phyloP scores from a whole-genome alignment of 23 tunicate genomes.

The Oikopleura dioica region DNA sequence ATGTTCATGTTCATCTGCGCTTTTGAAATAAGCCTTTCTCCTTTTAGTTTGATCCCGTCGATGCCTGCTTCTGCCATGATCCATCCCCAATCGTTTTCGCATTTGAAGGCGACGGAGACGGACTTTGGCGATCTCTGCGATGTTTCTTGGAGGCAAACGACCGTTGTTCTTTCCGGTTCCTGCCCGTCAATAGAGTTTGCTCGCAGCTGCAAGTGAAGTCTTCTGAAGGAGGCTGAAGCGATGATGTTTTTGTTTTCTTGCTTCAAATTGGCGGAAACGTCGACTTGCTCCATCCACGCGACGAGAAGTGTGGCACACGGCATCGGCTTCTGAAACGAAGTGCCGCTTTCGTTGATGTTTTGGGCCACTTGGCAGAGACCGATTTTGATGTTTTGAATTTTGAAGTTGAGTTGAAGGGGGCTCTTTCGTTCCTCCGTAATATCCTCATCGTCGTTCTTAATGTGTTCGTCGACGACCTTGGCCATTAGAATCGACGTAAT shows the following conservation, averaged over 20 bases:
- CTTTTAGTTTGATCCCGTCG: slow-evolving; percentile 21
- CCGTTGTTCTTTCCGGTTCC: neutral
- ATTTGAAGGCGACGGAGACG: slow-evolving; percentile 4
- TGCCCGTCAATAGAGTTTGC: slow-evolving; percentile 8
- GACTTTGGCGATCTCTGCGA: slow-evolving; percentile 33
- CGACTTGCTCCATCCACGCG: slow-evolving; percentile 4
- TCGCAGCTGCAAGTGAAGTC: neutral
- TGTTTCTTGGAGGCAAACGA: neutral
- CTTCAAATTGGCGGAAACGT: neutral
- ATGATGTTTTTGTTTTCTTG: neutral
- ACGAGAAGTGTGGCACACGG: slow-evolving; percentile 1
- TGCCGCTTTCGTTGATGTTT: neutral
- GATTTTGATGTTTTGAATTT: neutral
- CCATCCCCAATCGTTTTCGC: slow-evolving; percentile 64
- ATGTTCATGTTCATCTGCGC: neutral
- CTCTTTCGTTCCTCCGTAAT: neutral
- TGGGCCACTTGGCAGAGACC: neutral
- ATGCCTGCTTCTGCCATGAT: slow-evolving; percentile 70
- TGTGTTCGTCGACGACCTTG: neutral
- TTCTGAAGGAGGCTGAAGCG: neutral
- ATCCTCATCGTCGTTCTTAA: neutral
- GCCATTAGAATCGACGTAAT: neutral
- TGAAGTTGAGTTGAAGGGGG: neutral
- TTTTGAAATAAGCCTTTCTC: slow-evolving; percentile 13
- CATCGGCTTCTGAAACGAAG: neutral